Evolutionary conservation across 1,140 invertebrate genomes (phyloP).

Genomic region (Ceratitis capitata): DNA sequence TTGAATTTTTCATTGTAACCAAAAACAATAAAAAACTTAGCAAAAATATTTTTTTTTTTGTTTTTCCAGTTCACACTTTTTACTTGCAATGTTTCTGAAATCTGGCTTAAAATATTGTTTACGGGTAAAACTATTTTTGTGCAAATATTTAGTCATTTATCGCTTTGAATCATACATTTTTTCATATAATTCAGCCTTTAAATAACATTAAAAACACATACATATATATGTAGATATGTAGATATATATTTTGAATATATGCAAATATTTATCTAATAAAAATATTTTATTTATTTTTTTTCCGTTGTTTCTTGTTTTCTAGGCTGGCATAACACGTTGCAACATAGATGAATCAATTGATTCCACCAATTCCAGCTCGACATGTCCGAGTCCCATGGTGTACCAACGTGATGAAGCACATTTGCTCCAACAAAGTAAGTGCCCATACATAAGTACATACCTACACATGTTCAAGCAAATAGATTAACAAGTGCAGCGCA

Average conservation of each 20-base stretch:
- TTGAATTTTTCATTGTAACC: no score
- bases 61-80: no score
- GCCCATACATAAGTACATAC: no score
- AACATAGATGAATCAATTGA: constrained; percentile 64
- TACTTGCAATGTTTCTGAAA: no score
- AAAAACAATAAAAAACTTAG: no score
- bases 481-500: background rate
- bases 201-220: no score
- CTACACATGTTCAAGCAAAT: background rate
- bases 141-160: background rate
- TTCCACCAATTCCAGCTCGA: constrained; percentile 63
- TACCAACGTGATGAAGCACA: constrained; percentile 63
- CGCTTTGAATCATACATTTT: no score
- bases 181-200: no score
- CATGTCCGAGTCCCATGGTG: constrained; percentile 64
- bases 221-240: background rate
- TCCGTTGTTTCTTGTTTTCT: background rate
- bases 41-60: no score
- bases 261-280: background rate
- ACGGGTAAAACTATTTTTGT: background rate
- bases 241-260: background rate
- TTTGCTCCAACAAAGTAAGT: constrained; percentile 58
- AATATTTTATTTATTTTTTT: background rate
- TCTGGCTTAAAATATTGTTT: no score
- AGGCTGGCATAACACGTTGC: constrained; percentile 63